Evolutionary conservation across 1,140 invertebrate species (phyloP), one percentile per base, ranked within the genome.

Genomic region (Hylyphantes graminicola): DNA sequence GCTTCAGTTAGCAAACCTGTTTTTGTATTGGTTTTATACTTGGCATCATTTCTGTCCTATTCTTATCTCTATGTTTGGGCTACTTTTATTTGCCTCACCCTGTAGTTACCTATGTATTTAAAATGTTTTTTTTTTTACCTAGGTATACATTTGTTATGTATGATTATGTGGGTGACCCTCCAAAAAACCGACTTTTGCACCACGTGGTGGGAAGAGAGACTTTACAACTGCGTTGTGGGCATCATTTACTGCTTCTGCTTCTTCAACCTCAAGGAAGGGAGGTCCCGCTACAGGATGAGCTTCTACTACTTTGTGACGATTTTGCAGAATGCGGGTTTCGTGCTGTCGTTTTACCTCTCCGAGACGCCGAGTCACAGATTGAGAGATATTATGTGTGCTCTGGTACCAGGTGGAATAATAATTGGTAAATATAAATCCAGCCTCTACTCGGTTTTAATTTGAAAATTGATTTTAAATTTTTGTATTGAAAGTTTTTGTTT

Each of bases 211-310:
- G 92, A 94, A 88, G 93, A 94, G 87, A 90, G 91, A 50, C 89
- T 93, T 61, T 94, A 94, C 87, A 93, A 94, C 88, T 91, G 92
- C 85, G 90, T 94, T 0, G 92, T 94, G 88, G 94, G 93, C 50
- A 91, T 93, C 86, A 92, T 94, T 17, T 93, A 94, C 87, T 93
- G 93, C 21, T 88, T 88, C 64, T 88, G 87, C 55, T 88, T 79
- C 63, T 88, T 88, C 50, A 88, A 88, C 63, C 64, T 87, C 15
- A 84, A 88, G 9, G 87, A 88, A 70, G 87, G 81, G 35, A 79
- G 64, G 21, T 86, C 87, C 11, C 61, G 87, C 48, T 84, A 79
- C 48, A 63, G 87, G n/a, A 87, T 86, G 59, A 61, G 64, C 13
- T 61, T 85, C 11, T 88, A 85, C 48, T 88, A 87, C 50, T 77